Evolutionary conservation across 2,797 vertebrate genomes (phyloP), one percentile per base, ranked within the genome.

Genomic region (Eremophila alpestris): DNA sequence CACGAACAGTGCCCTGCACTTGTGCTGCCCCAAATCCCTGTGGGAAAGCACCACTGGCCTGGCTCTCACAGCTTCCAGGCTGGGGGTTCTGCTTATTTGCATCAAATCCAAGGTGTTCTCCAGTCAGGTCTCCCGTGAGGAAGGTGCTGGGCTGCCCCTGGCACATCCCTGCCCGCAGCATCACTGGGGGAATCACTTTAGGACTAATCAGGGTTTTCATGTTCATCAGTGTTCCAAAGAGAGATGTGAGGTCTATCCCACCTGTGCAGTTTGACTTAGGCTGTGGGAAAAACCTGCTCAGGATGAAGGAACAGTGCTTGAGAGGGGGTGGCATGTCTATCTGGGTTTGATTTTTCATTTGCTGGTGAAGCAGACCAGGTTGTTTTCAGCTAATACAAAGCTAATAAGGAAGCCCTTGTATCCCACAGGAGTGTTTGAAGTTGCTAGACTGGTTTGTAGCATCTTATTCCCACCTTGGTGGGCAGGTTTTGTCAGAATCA

Each of bases 291-390:
- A 82, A 48, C 36, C 74, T 73, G 27, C 70, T 87, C 8, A 11
- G 67, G 55, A 55, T 80, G 48, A 19, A 69, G 63, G 48, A 87
- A 16, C 23, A 7, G n/a, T 41, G 77, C 49, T 69, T 27, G 48
- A n/a, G 30, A 40, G 30, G 4, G 17, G 16, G 1, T 58, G 51
- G 36, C 69, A 8, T 43, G 5, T 73, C 75, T 40, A 6, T 73
- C 78, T 48, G 55, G 14, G 59, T 79, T 94, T 87, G 89, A 83
- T 94, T 93, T 91, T 87, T 85, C 48, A 69, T 73, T 73, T 73
- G 55, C 63, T 73, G n/a, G 17, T 36, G 19, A 45, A 67, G 60
- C 1, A 0, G 13, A 41, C 16, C 1, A 7, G 26, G 18, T 60
- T 83, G 23, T 60, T 74, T 76, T 40, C 45, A 59, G 40, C 48